A percentile compares a stretch with the other conserved stretches of the same genome.
These are phyloP conservation scores for Alca torda DNA, from an alignment of 2,797 vertebrate species.

Conservation along the genomic window DNA sequence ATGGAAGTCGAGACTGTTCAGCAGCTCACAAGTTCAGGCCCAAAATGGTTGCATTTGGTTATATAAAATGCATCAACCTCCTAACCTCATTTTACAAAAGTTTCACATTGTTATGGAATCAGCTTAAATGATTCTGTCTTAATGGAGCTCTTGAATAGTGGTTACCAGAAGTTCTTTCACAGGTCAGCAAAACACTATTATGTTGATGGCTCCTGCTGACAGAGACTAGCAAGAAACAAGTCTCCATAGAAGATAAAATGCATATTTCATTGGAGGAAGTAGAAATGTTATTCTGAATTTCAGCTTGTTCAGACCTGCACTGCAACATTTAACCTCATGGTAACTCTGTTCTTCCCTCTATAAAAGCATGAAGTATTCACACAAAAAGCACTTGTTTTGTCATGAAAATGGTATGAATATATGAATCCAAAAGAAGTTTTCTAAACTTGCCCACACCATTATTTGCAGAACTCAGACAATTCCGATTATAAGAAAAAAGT, in stretches of 20 bases:
- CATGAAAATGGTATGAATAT: conserved; percentile 42
- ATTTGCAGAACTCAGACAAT: neutral
- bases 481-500: neutral
- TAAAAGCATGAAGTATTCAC: conserved; percentile 38
- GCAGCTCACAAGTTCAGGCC: conserved; percentile 32
- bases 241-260: conserved; percentile 64
- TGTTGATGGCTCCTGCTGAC: conserved; percentile 63
- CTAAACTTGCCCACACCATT: neutral
- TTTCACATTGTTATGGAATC: conserved; percentile 36
- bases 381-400: conserved; percentile 28
- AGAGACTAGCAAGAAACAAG: conserved; percentile 55
- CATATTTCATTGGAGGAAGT: conserved; percentile 61
- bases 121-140: conserved; percentile 59
- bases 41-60: conserved; percentile 43
- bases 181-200: conserved; percentile 69
- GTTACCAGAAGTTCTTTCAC: conserved; percentile 68
- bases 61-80: conserved; percentile 59
- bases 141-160: conserved; percentile 60
- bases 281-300: conserved; percentile 60
- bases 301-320: neutral
- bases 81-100: conserved; percentile 45
- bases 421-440: conserved; percentile 12
- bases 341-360: conserved; percentile 28
- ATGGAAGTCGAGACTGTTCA: conserved; percentile 38
- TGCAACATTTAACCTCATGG: conserved; percentile 43